A percentile compares a stretch with the other conserved stretches of the same genome.
phyloP scores from a whole-genome alignment of 2,888 invertebrate genomes.

The Mycalesis mineus region DNA sequence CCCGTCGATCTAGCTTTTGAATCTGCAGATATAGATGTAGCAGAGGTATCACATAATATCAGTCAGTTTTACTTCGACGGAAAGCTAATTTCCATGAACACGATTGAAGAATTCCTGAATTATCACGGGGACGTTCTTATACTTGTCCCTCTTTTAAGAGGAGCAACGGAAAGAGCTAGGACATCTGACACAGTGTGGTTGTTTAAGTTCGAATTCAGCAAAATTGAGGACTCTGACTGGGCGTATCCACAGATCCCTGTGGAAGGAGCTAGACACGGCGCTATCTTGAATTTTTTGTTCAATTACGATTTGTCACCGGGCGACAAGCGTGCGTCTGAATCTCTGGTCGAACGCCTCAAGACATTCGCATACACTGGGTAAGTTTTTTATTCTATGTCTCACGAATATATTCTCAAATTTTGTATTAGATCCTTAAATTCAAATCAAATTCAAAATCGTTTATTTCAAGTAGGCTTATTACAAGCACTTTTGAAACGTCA shows the following conservation, averaged over 20 bases:
- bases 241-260: slow-evolving; percentile 21
- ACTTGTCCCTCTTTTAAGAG: not conserved
- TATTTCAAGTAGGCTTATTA: too few relatives aligned
- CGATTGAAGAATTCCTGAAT: not conserved
- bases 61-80: not conserved
- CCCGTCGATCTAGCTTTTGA: not conserved
- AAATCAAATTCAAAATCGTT: too few relatives aligned
- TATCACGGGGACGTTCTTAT: not conserved
- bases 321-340: not conserved
- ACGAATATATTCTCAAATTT: too few relatives aligned
- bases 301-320: not conserved
- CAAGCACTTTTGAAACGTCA: too few relatives aligned
- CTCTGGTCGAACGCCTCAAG: not conserved
- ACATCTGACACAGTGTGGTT: not conserved
- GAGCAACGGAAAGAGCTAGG: not conserved
- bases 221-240: not conserved
- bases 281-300: not conserved
- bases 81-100: not conserved
- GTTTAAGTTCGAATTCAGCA: not conserved
- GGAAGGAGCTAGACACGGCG: not conserved
- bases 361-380: not conserved
- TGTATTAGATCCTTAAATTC: too few relatives aligned
- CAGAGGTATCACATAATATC: not conserved
- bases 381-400: too few relatives aligned
- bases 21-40: not conserved